phyloP scores from a whole-genome alignment of 2,888 invertebrate species.

The Drosophila putrida region DNA sequence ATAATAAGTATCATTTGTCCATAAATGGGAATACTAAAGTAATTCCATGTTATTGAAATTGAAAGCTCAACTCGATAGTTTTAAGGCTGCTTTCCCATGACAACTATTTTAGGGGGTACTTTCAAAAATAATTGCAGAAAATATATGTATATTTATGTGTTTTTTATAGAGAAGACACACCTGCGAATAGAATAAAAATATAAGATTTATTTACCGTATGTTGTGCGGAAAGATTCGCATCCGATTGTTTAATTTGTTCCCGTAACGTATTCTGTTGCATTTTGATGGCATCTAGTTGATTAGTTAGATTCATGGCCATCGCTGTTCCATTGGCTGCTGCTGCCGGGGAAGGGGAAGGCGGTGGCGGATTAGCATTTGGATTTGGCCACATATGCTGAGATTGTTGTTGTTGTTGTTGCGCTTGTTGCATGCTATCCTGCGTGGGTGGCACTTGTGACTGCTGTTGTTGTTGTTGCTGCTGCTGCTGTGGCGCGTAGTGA shows the following conservation, averaged over 20 bases:
- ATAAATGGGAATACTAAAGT: constrained; percentile 2
- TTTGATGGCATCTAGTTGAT: constrained; percentile 88
- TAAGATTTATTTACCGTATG: constrained; percentile 89
- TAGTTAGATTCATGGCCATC: constrained; percentile 75
- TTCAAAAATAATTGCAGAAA: constrained; percentile 30
- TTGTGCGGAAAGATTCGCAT: constrained; percentile 97
- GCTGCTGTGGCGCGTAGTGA: constrained; percentile 65
- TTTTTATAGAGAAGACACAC: constrained; percentile 29
- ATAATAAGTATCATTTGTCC: neutral
- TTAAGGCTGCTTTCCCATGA: constrained; percentile 29
- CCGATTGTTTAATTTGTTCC: constrained; percentile 98
- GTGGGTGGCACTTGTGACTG: constrained; percentile 35
- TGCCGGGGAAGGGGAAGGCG: neutral
- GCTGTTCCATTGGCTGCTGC: constrained; percentile 59
- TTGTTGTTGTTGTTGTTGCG: constrained; percentile 47
- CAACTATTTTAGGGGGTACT: constrained; percentile 25
- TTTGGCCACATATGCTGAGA: constrained; percentile 64
- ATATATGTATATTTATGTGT: constrained; percentile 8
- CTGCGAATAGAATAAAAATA: constrained; percentile 40
- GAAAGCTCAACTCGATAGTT: constrained; percentile 10
- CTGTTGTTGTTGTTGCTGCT: constrained; percentile 63
- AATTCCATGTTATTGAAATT: neutral
- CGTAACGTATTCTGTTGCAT: constrained; percentile 93
- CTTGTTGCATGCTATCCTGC: constrained; percentile 57
- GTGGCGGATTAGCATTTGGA: constrained; percentile 21